These are phyloP conservation scores for Phenganax stokvisi DNA, from an alignment of 92 coral and sea anemone species.

Conservation along the genomic window DNA sequence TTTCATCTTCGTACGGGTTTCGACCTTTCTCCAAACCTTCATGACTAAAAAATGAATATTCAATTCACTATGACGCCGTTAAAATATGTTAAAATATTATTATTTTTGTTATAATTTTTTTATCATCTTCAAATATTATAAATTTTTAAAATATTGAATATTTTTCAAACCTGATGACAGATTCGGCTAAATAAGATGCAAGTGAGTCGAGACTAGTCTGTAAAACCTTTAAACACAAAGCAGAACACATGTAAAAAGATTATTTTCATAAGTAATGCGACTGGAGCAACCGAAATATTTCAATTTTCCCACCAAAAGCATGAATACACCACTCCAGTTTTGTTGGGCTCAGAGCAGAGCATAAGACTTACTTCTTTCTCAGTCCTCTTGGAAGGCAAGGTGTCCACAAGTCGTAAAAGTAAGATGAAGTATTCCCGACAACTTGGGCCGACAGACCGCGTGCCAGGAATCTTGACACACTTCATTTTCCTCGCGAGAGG, in stretches of 20 bases:
- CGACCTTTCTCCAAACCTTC: constrained; percentile 55
- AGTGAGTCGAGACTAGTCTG: constrained; percentile 63
- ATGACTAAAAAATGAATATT: constrained; percentile 31
- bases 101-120: no score
- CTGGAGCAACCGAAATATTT: not conserved
- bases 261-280: constrained; percentile 49
- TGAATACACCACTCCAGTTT: not conserved
- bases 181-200: constrained; percentile 75
- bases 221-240: constrained; percentile 1
- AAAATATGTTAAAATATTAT: not conserved
- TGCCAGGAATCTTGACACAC: constrained; percentile 52
- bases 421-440: constrained; percentile 86
- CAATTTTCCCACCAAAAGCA: not conserved
- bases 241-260: constrained; percentile 43
- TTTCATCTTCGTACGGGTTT: constrained; percentile 71
- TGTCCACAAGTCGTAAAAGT: constrained; percentile 85
- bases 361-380: constrained; percentile 65
- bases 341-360: not conserved
- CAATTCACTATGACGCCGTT: not conserved
- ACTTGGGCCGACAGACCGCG: constrained; percentile 64
- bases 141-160: not conserved
- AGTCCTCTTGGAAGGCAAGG: constrained; percentile 66
- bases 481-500: constrained; percentile 86
- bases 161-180: constrained; percentile 62
- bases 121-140: not conserved